Percentiles rank a stretch among this genome's conserved stretches.
Evolutionary conservation across 2,888 invertebrate genomes (phyloP).

Genomic region (Disparrhopalites patrizii): DNA sequence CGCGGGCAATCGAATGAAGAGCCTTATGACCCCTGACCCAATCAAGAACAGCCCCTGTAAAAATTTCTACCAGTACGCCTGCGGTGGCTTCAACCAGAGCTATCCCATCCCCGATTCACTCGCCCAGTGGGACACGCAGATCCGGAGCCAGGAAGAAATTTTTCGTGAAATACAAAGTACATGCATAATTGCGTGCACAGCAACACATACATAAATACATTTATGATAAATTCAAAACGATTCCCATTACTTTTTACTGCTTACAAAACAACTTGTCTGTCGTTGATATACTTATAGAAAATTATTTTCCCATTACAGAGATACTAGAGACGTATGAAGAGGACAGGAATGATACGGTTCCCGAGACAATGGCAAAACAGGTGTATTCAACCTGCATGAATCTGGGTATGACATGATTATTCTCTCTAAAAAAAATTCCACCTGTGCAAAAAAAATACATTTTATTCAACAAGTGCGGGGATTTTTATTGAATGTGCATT

Average conservation of each 20-base stretch:
- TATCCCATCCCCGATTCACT: neutral
- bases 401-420: neutral
- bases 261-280: too few relatives aligned
- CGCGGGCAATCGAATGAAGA: neutral
- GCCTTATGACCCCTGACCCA: neutral
- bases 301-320: neutral
- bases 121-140: neutral
- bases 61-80: constrained; percentile 9
- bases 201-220: neutral
- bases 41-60: neutral
- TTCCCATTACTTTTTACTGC: too few relatives aligned
- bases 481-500: too few relatives aligned
- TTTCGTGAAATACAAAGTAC: neutral
- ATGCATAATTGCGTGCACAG: neutral
- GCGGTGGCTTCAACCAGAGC: constrained; percentile 1
- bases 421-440: too few relatives aligned
- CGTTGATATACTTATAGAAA: too few relatives aligned
- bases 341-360: neutral
- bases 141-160: neutral
- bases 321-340: neutral
- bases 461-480: too few relatives aligned
- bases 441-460: too few relatives aligned
- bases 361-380: neutral
- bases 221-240: neutral
- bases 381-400: neutral